These are phyloP conservation scores for Phenganax marumi DNA, from an alignment of 92 coral and sea anemone species.

Conservation along the genomic window DNA sequence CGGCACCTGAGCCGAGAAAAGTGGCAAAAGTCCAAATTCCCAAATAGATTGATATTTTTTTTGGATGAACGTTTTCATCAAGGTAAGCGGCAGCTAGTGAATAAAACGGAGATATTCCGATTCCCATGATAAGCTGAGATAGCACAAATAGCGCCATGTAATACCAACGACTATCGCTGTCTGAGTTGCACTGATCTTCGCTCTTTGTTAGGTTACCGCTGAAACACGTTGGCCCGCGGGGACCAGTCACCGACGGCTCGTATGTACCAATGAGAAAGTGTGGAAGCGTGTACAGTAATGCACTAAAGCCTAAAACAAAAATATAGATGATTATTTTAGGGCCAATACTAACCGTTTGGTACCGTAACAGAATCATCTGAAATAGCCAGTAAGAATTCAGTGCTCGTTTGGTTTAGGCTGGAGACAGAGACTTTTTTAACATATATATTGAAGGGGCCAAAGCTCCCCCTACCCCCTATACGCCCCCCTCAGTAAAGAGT, in stretches of 20 bases:
- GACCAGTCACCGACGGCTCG: constrained; percentile 38
- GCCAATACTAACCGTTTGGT: too few relatives aligned
- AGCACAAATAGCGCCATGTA: constrained; percentile 59
- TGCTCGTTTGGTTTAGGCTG: too few relatives aligned
- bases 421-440: too few relatives aligned
- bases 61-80: constrained; percentile 84
- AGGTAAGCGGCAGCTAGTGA: constrained; percentile 76
- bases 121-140: constrained; percentile 70
- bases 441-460: too few relatives aligned
- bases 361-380: too few relatives aligned
- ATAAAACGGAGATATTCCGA: constrained; percentile 74
- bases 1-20: constrained; percentile 70
- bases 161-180: constrained; percentile 63
- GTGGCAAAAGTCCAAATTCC: constrained; percentile 61
- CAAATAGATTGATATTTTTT: constrained; percentile 71
- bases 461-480: too few relatives aligned
- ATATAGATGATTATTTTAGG: too few relatives aligned
- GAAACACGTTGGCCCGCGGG: not conserved
- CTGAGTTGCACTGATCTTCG: constrained; percentile 49
- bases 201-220: not conserved
- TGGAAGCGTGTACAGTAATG: constrained; percentile 66
- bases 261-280: constrained; percentile 69
- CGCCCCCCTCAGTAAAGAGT: too few relatives aligned
- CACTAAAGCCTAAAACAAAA: constrained; percentile 59
- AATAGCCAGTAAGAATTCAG: too few relatives aligned